Conservation (phyloP, 2,888 invertebrate species). For the Xestia sexstrigata region DNA sequence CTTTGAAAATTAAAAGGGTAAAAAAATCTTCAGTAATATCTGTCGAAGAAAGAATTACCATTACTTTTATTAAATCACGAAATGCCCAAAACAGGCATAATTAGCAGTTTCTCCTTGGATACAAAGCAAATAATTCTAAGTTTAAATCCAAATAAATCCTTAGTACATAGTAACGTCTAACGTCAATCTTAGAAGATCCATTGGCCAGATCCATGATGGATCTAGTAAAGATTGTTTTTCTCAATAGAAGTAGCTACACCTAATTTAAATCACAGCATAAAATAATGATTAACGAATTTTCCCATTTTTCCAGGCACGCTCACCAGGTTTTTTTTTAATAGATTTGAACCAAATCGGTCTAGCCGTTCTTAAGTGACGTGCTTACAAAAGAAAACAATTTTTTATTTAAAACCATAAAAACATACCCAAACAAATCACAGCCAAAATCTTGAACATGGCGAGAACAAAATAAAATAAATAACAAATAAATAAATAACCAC, state of each 20-base stretch:
- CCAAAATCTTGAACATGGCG: constrained; percentile 77
- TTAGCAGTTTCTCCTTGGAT: not conserved
- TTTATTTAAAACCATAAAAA: not conserved
- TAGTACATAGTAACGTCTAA: too few relatives aligned
- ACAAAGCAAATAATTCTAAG: not conserved
- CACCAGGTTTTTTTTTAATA: not conserved
- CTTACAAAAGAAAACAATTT: not conserved
- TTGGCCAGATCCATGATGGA: too few relatives aligned
- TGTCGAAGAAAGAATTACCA: too few relatives aligned
- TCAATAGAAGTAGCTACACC: too few relatives aligned
- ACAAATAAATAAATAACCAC: constrained; percentile 58
- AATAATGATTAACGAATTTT: too few relatives aligned
- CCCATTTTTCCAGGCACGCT: too few relatives aligned
- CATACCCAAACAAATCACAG: constrained; percentile 77
- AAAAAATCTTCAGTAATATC: too few relatives aligned
- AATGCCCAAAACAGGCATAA: not conserved
- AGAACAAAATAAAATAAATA: constrained; percentile 55
- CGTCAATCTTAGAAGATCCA: too few relatives aligned
- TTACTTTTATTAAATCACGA: not conserved
- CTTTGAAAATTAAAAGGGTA: too few relatives aligned
- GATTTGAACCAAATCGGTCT: not conserved
- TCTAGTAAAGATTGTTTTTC: too few relatives aligned
- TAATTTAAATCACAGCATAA: too few relatives aligned
- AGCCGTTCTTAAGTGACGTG: not conserved
- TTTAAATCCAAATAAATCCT: not conserved